Base-by-base conservation (phyloP, 2,888 invertebrate species). In the Galerucella calmariensis region DNA sequence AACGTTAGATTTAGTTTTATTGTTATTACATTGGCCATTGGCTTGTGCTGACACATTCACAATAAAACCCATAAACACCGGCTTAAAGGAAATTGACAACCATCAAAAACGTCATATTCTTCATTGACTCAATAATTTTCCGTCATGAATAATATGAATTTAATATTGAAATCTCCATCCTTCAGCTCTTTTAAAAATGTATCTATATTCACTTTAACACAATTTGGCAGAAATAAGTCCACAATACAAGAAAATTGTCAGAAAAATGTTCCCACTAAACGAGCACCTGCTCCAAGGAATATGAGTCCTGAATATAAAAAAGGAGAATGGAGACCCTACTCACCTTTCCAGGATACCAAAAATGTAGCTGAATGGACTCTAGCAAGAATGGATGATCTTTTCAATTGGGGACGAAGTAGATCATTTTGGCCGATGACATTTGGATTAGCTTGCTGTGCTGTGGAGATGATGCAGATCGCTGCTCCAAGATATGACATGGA, bases 341-440 rank as follows among this genome's bases (percentile, higher is more conserved):
- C 93, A 48, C 93, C 93, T 0, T 92, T 93, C 83, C 90, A 77
- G 44, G 58, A 71, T 6, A 79, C 69, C 10, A 69, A 78, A 24
- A 66, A 63, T 20, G 69, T 62, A 44, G 69, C 70, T 2, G 79
- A 93, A 81, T 92, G 88, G 87, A 90, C 90, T 2, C 79, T 92
- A 27, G 92, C 92, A 1, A 86, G 92, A 72, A 48, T 90, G 35
- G 93, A 93, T 84, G 93, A 93, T 85, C 82, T 93, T 1, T 79
- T 92, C 4, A 93, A 93, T 84, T 93, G 90, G 90, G 90, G 90
- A 6, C 83, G 90, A 77, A 91, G 90, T 87, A 87, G 88, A 80
- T 93, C 92, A 0, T 79, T 93, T 59, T 93, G 92, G 92, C 93
- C 93, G 0, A 86, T 93, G 84, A 93, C 93, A 1, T 93, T 93